phyloP scores from a whole-genome alignment of 2,888 invertebrate species.

The Drosophila nr. medialis region DNA sequence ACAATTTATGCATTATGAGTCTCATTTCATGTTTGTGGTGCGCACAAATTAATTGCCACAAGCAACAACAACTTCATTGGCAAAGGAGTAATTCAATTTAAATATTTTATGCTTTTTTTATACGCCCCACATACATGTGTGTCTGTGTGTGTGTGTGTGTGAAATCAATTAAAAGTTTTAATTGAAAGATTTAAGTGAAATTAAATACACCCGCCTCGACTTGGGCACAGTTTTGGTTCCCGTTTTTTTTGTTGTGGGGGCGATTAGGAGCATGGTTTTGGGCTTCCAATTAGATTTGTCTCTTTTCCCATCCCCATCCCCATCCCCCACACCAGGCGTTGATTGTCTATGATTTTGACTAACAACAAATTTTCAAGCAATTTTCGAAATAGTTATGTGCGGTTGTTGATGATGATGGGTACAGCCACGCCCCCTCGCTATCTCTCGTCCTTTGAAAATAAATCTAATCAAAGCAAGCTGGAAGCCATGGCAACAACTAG shows the following conservation, averaged over 20 bases:
- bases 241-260: neutral
- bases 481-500: constrained; percentile 32
- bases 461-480: constrained; percentile 60
- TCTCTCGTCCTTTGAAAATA: constrained; percentile 10
- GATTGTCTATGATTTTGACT: constrained; percentile 42
- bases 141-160: constrained; percentile 30
- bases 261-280: neutral
- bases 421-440: rapidly evolving
- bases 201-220: constrained; percentile 36
- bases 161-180: constrained; percentile 77
- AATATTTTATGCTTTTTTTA: constrained; percentile 42
- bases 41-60: constrained; percentile 39
- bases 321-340: constrained; percentile 4
- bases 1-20: constrained; percentile 29
- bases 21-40: constrained; percentile 14
- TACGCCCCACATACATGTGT: constrained; percentile 12
- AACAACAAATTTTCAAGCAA: constrained; percentile 11
- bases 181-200: constrained; percentile 77
- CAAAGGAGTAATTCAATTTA: constrained; percentile 13
- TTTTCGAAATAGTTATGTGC: constrained; percentile 41
- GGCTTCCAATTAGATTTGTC: constrained; percentile 10
- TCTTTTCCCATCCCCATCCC: neutral
- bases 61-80: constrained; percentile 11
- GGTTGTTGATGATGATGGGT: constrained; percentile 1
- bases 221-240: neutral